phyloP scores from a whole-genome alignment of 2,888 invertebrate species.

The Scrobipalpa costella region DNA sequence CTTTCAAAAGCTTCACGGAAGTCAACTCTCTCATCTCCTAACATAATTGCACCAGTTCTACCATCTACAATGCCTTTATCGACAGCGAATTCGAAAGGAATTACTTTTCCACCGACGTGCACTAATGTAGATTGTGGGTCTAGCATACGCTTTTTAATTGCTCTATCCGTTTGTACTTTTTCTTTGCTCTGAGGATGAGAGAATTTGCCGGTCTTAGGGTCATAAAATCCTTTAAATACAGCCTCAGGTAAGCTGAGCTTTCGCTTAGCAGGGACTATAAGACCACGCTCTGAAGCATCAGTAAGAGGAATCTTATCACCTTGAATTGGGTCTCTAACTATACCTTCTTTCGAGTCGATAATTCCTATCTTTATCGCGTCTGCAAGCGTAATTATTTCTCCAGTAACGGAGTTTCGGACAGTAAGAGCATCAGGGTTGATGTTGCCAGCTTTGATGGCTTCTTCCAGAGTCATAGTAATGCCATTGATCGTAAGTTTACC shows the following conservation, averaged over 20 bases:
- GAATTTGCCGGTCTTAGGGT: conserved; percentile 91
- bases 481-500: conserved; percentile 87
- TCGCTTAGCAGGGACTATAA: conserved; percentile 90
- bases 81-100: conserved; percentile 92
- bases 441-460: conserved; percentile 87
- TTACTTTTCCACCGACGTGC: conserved; percentile 88
- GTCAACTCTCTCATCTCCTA: conserved; percentile 84
- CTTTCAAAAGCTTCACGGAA: conserved; percentile 93
- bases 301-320: conserved; percentile 88
- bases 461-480: conserved; percentile 85
- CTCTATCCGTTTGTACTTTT: conserved; percentile 89
- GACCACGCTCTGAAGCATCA: conserved; percentile 91
- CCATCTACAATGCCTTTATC: conserved; percentile 89
- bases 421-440: conserved; percentile 89
- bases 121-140: conserved; percentile 94
- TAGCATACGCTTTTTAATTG: conserved; percentile 91
- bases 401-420: conserved; percentile 89
- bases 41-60: conserved; percentile 84
- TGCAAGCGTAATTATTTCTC: conserved; percentile 88
- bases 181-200: conserved; percentile 90
- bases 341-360: conserved; percentile 90
- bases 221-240: conserved; percentile 94
- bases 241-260: conserved; percentile 93
- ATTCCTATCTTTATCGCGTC: conserved; percentile 90
- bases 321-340: conserved; percentile 87